These are phyloP conservation scores for Brachirus orientalis DNA, from an alignment of 2,113 vertebrate species.

Conservation along the genomic window DNA sequence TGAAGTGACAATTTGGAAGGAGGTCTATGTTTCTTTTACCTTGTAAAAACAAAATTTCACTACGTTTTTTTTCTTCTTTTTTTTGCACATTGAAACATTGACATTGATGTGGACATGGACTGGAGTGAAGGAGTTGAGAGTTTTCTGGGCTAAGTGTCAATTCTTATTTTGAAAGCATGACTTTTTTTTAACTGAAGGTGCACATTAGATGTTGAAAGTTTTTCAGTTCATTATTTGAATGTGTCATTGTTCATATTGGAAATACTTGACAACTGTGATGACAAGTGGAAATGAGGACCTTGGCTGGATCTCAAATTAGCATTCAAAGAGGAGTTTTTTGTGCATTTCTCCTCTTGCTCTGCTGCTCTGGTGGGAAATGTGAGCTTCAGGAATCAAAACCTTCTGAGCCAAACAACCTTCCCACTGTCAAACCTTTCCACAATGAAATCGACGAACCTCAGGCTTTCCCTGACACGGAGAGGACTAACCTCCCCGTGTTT, in stretches of 20 bases:
- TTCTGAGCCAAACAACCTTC: neutral
- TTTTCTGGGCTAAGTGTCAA: too few species aligned
- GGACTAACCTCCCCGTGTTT: constrained; percentile 85
- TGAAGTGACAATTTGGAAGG: neutral
- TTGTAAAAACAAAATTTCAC: neutral
- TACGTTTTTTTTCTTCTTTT: neutral
- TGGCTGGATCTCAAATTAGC: neutral
- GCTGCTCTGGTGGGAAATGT: constrained; percentile 22
- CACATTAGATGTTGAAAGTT: neutral
- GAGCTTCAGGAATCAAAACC: constrained; percentile 34
- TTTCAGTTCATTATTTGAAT: neutral
- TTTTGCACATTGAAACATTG: neutral
- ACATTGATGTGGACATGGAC: neutral
- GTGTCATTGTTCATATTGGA: neutral
- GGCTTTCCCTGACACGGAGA: constrained; percentile 51
- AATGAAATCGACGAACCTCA: constrained; percentile 37
- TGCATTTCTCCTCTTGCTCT: constrained; percentile 32
- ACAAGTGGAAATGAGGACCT: constrained; percentile 16
- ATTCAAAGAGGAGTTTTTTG: neutral
- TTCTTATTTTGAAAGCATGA: too few species aligned
- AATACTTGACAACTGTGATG: neutral
- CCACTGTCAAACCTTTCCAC: neutral
- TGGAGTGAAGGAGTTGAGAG: neutral
- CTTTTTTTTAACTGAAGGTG: neutral
- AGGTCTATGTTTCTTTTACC: neutral